Base-by-base conservation (phyloP, 2,113 vertebrate genomes). In the Burhinus oedicnemus region DNA sequence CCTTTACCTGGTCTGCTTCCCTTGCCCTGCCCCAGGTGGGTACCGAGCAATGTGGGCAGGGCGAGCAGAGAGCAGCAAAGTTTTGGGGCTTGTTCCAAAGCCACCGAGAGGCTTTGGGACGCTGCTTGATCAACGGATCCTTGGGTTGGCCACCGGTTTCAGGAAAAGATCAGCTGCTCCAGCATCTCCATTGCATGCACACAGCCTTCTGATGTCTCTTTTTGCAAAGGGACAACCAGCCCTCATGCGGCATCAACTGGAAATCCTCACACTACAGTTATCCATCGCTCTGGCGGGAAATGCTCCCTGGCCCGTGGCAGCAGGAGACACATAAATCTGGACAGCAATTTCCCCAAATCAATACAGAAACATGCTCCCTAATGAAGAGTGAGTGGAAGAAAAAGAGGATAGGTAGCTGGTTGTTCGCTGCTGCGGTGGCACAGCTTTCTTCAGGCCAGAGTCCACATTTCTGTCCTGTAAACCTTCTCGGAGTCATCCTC, bases 141-240 rank as follows among this genome's bases (percentile, higher is more conserved):
- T 82, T 32, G 58, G 5, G 23, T 13, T 89, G 60, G 64, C 66
- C 3, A 0, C 30, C 44, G 55, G 30, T 58, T 70, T 17, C 5
- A 0, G 51, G 42, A 70, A 70, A 94, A 30, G 0, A 0, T 77
- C 4, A 4, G 68, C 60, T 23, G 6, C 72, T 81, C 72, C 6
- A 8, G 42, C 81, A 66, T 61, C 69, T 89, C 77, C n/a, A 26
- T 49, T 19, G 9, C 55, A 77, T 47, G 34, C 27, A 32, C 1
- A 3, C 30, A 76, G 40, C 30, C 16, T 76, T 61, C 40, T 78
- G 68, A 78, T 57, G 11, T 54, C 18, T 83, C 52, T 82, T 85
- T 65, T 60, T 79, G n/a, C 82, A 83, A 86, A 61, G 65, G 65
- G 54, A 30, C 78, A 79, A 87, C 38, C 6, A 1, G 5, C 12